Percentiles rank a stretch among this genome's conserved stretches.
These are phyloP conservation scores for Pseudochromis fuscus DNA, from an alignment of 2,797 vertebrate genomes.

Conservation along the genomic window DNA sequence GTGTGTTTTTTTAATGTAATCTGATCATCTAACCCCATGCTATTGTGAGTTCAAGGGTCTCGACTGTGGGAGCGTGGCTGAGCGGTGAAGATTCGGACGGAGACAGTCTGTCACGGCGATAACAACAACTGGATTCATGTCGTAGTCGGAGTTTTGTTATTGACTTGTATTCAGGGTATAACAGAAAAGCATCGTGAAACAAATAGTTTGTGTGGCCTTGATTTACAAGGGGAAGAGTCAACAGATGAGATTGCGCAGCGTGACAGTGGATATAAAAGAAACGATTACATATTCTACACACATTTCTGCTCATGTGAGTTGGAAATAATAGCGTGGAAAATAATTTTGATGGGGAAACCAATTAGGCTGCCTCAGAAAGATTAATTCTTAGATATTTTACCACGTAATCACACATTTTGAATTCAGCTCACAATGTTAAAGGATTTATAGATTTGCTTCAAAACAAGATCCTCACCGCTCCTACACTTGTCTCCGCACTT, in stretches of 20 bases:
- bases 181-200: conserved; percentile 15
- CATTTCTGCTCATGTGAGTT: conserved; percentile 10
- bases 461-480: background rate
- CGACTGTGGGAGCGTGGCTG: conserved; percentile 68
- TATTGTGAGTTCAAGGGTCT: conserved; percentile 72
- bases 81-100: conserved; percentile 56
- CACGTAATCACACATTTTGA: background rate
- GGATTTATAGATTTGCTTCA: background rate
- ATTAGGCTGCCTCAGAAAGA: conserved; percentile 14
- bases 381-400: background rate
- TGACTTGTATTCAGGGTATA: conserved; percentile 21
- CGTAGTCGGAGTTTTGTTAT: conserved; percentile 33
- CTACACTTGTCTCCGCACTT: background rate
- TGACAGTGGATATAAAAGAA: conserved; percentile 17
- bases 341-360: conserved; percentile 18
- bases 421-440: background rate
- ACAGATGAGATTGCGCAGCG: conserved; percentile 3
- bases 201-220: conserved; percentile 26
- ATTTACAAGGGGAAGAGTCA: conserved; percentile 33
- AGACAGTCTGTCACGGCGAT: conserved; percentile 49
- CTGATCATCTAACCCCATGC: conserved; percentile 73
- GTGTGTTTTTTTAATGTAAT: conserved; percentile 75
- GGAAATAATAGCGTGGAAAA: conserved; percentile 24
- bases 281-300: conserved; percentile 13
- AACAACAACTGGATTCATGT: conserved; percentile 47